These are phyloP conservation scores for Marmota monax DNA, from an alignment of 2,113 vertebrate species.

Conservation along the genomic window DNA sequence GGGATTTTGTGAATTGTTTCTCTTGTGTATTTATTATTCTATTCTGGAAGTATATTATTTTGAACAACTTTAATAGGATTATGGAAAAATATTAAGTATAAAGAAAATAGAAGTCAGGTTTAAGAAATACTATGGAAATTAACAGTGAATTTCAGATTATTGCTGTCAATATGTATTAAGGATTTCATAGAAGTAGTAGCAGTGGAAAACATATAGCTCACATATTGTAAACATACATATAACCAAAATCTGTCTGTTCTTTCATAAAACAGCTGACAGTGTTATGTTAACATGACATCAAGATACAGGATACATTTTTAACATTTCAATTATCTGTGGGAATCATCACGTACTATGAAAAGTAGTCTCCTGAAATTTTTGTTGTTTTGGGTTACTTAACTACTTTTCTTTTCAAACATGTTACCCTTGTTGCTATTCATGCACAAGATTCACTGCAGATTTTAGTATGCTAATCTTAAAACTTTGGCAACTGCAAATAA, in stretches of 20 bases:
- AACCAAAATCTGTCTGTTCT: background rate
- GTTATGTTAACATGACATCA: background rate
- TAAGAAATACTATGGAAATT: background rate
- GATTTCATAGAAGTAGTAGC: background rate
- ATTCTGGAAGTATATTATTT: background rate
- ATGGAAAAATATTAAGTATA: background rate
- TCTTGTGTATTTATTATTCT: background rate
- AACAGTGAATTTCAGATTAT: background rate
- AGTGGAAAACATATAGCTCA: background rate
- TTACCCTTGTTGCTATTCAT: background rate
- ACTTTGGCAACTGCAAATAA: background rate
- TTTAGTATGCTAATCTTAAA: background rate
- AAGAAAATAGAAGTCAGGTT: background rate
- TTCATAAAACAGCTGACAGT: background rate
- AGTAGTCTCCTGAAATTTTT: background rate
- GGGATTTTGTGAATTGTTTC: background rate
- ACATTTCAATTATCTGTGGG: background rate
- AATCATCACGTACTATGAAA: background rate
- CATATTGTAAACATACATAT: background rate
- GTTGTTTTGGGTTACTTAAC: background rate
- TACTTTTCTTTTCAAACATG: background rate
- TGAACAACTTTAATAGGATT: background rate
- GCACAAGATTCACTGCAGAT: background rate
- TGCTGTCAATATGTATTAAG: background rate
- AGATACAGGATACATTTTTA: background rate